Evolutionary conservation across 2,113 vertebrate species (phyloP).

Genomic region (Apaloderma vittatum): DNA sequence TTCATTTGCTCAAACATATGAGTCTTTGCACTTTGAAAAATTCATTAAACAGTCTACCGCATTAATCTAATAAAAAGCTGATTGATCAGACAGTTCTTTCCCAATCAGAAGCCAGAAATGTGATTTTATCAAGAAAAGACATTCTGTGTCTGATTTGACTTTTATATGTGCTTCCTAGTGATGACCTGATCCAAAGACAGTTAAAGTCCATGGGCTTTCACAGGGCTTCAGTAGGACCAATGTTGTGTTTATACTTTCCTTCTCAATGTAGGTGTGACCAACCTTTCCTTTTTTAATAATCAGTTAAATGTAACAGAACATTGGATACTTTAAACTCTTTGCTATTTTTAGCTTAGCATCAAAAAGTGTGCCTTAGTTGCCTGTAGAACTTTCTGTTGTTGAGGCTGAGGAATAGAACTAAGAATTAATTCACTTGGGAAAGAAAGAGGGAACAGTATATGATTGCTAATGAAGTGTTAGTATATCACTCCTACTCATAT

Average conservation of each 20-base stretch:
- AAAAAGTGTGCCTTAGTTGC: background rate
- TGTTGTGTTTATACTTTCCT: background rate
- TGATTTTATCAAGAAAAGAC: background rate
- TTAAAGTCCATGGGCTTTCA: background rate
- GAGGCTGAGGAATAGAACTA: background rate
- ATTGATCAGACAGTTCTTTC: background rate
- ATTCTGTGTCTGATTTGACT: background rate
- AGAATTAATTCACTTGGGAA: background rate
- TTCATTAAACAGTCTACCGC: background rate
- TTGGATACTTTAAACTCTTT: background rate
- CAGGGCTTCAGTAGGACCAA: background rate
- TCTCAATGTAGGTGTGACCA: background rate
- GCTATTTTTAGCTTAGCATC: background rate
- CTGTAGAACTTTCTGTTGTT: background rate
- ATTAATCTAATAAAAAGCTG: background rate
- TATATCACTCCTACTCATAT: background rate
- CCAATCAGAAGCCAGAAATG: background rate
- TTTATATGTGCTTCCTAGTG: background rate
- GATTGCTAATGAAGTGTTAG: background rate
- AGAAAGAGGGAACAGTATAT: background rate
- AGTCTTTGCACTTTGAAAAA: background rate
- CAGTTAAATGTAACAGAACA: slow-evolving; percentile 3
- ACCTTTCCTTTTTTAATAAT: background rate
- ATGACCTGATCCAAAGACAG: background rate
- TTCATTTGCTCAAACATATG: background rate